Percentiles rank a stretch among this genome's conserved stretches.
Evolutionary conservation across 2,888 invertebrate species (phyloP).

Genomic region (Platycnemis pennipes): DNA sequence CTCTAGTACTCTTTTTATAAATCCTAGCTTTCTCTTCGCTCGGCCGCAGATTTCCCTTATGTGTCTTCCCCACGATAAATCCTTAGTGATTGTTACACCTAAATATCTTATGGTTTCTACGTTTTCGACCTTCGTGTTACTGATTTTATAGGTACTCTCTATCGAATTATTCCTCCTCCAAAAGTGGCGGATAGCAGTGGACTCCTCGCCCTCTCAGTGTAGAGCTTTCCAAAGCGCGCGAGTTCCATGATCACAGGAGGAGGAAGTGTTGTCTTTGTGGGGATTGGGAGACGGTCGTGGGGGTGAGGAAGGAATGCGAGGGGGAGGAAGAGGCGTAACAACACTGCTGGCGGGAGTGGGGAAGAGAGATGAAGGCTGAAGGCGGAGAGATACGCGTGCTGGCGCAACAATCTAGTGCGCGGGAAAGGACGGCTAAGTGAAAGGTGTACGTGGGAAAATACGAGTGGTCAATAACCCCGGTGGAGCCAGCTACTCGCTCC

Average conservation of each 20-base stretch:
- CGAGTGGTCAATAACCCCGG: constrained; percentile 54
- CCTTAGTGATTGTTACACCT: too few relatives aligned
- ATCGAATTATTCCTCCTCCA: too few relatives aligned
- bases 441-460: constrained; percentile 26
- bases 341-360: background rate
- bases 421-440: constrained; percentile 25
- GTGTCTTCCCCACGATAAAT: too few relatives aligned
- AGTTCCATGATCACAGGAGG: too few relatives aligned
- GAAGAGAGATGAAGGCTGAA: background rate
- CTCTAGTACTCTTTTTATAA: too few relatives aligned
- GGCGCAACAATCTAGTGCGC: background rate
- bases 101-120: too few relatives aligned
- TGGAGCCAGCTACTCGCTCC: background rate
- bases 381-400: background rate
- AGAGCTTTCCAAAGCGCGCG: background rate
- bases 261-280: background rate
- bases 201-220: too few relatives aligned
- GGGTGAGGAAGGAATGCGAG: background rate
- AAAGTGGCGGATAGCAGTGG: too few relatives aligned
- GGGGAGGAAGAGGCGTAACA: background rate
- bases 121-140: too few relatives aligned
- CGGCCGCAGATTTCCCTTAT: too few relatives aligned
- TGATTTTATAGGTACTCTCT: too few relatives aligned
- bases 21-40: too few relatives aligned
- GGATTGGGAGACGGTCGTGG: background rate